A percentile compares a stretch with the other conserved stretches of the same genome.
Conservation (phyloP, 2,797 vertebrate species). For the Phoxinus dragarum region DNA sequence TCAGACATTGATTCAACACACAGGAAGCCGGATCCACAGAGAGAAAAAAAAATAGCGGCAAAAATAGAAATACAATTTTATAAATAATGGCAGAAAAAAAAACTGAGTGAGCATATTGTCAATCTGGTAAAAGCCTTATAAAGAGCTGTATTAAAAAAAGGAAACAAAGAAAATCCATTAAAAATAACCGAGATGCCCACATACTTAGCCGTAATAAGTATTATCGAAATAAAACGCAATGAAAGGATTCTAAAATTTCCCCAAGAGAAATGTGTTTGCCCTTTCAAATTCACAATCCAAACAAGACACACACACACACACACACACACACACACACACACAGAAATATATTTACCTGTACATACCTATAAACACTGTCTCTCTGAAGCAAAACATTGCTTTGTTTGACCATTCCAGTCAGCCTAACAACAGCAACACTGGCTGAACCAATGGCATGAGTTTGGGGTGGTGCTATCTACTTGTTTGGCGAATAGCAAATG, state of each 20-base stretch:
- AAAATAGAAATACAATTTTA: conserved; percentile 60
- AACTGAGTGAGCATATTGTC: conserved; percentile 1
- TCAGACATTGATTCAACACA: conserved; percentile 85
- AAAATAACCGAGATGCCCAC: background rate
- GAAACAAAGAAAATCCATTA: conserved; percentile 30
- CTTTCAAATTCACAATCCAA: background rate
- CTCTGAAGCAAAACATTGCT: background rate
- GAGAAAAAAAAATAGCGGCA: conserved; percentile 61
- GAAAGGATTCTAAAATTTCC: background rate
- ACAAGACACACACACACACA: background rate
- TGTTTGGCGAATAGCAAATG: background rate
- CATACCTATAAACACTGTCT: background rate
- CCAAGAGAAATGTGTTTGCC: background rate
- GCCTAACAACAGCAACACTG: background rate
- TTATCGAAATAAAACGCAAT: conserved; percentile 18
- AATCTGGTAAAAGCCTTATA: conserved; percentile 37
- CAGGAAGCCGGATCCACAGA: conserved; percentile 78
- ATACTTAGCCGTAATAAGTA: conserved; percentile 24
- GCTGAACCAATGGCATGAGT: background rate
- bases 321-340: background rate
- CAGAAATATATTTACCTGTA: background rate
- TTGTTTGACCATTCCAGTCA: conserved; percentile 1
- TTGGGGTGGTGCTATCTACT: background rate
- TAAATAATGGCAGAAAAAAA: conserved; percentile 43
- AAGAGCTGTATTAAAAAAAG: conserved; percentile 26